Conservation (phyloP, 1,140 invertebrate genomes). For the Lordiphosa stackelbergi region DNA sequence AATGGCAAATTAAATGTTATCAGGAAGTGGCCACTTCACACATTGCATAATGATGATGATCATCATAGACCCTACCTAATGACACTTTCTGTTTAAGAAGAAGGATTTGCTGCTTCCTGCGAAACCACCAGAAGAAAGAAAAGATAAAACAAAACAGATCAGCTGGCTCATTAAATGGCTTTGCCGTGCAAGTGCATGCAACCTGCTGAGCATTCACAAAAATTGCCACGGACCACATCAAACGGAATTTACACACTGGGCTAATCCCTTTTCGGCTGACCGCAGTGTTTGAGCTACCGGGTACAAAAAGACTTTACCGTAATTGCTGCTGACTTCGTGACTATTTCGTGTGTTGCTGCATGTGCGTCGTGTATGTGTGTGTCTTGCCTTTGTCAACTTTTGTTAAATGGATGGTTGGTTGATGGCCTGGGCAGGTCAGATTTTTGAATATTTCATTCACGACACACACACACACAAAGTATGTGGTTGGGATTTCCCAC, state of each 20-base stretch:
- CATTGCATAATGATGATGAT: constrained; percentile 56
- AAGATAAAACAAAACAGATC: constrained; percentile 39
- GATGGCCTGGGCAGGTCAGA: constrained; percentile 12
- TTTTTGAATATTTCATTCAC: constrained; percentile 29
- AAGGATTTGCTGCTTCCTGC: constrained; percentile 43
- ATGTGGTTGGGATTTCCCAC: constrained; percentile 10
- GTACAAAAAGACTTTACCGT: constrained; percentile 45
- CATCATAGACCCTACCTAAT: constrained; percentile 30
- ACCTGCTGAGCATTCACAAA: constrained; percentile 54
- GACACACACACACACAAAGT: constrained; percentile 2
- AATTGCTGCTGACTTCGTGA: constrained; percentile 75
- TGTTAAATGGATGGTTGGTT: not conserved
- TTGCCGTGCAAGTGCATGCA: constrained; percentile 41
- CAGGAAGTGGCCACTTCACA: constrained; percentile 54
- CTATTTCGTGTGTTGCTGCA: constrained; percentile 24
- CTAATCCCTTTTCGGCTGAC: constrained; percentile 44
- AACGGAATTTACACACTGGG: constrained; percentile 25
- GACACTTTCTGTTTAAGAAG: constrained; percentile 30
- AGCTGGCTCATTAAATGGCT: constrained; percentile 73
- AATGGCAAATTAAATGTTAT: constrained; percentile 70
- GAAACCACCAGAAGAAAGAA: constrained; percentile 19
- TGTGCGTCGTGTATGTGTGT: constrained; percentile 7
- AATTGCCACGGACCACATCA: constrained; percentile 44
- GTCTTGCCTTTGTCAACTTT: constrained; percentile 30
- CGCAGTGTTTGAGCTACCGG: constrained; percentile 38